Evolutionary conservation across 2,113 vertebrate species (phyloP), one percentile per base, ranked within the genome.

Genomic region (Scortum barcoo): DNA sequence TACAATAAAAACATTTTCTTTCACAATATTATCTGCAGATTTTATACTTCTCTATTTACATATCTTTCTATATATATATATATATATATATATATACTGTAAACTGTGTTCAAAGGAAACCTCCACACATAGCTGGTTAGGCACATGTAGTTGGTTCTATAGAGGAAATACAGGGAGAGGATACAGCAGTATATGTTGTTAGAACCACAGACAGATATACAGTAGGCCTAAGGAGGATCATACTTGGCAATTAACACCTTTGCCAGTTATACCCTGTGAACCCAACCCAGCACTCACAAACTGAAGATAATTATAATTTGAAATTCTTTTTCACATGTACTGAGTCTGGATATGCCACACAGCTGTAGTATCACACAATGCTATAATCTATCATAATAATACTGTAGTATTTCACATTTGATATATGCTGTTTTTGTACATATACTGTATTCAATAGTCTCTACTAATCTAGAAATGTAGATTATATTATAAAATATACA

Each of bases 401-500:
- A 88, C 77, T 90, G 85, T 90, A 85, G 76, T 89, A 87, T 84
- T 93, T 93, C 90, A 95, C 92, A 92, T 94, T 92, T 91, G 89
- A 95, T 93, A 91, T 92, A 92, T 87, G 85, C 82, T 86, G 83
- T 85, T 84, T 92, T 88, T 92, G 86, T 93, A 94, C 84, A 93
- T 89, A 88, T 89, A 90, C 38, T 86, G 87, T 91, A 92, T 72
- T 91, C 76, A 87, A 68, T 90, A 90, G 75, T 92, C 74, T 93
- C 83, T 93, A 91, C 91, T 94, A 91, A 93, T 94, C 95, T 96
- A 95, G 89, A 95, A 96, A 95, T 89, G 92, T 95, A 87, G 88
- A 92, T 95, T 94, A 94, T 90, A 88, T 92, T 93, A 95, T 93
- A 96, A 96, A 96, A 95, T 95, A 95, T 95, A 95, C 95, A 95